Base-by-base conservation (phyloP, 2,113 vertebrate species). In the Syngnathus floridae region DNA sequence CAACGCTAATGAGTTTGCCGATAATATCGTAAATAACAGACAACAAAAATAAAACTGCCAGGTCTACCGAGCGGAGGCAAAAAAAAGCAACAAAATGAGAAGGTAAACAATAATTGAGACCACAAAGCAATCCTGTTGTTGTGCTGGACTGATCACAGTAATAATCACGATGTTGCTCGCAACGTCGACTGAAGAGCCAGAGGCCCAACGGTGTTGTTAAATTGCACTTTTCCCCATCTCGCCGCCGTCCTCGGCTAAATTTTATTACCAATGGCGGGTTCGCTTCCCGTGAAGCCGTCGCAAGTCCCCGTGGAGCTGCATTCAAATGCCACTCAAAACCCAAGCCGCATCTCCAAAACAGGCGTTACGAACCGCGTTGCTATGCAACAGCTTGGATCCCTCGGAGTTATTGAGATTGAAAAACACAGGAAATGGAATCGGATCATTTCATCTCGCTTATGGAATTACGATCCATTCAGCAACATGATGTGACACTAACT, bases 301-400 rank as follows among this genome's bases (percentile, higher is more conserved):
- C 56, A 48, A 48, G 14, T 70, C 59, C 59, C 59, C 59, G 8
- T 69, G 21, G 46, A 62, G 46, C 48, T 37, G 9, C 49, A n/a
- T 22, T 45, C 21, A 45, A 54, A 73, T 48, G 43, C 37, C 61
- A 38, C 49, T 70, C 55, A 55, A 55, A 35, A 61, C 52, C 59
- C 59, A 14, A 43, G 40, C 67, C 57, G 31, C 60, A 64, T 73
- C 66, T 65, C 76, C 69, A 45, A 77, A 66, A 60, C 26, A 43
- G 51, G 67, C 48, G 0, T 57, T 67, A 66, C 45, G 56, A 40
- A 11, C 31, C 52, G 45, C 2, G 54, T 73, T 74, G 73, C 73
- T 71, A 73, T 62, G 71, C 37, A 76, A 81, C 71, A 36, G 59
- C 35, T 68, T 64, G 21, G 35, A 40, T 60, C 66, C 19, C 48